Evolutionary conservation across 2,888 invertebrate genomes (phyloP).

Genomic region (Spodoptera exigua): DNA sequence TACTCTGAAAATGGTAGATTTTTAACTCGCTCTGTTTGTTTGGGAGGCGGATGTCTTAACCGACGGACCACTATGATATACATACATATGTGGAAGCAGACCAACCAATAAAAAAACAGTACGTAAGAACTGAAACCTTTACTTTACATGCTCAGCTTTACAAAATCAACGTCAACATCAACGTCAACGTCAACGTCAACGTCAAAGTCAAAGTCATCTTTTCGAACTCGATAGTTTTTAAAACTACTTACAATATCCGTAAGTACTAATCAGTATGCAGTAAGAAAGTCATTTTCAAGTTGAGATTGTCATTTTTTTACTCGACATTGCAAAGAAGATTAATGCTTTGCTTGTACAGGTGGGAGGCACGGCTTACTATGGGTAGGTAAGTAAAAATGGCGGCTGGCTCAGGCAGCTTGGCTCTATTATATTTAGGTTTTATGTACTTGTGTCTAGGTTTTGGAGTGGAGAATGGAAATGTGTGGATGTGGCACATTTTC

Average conservation of each 20-base stretch:
- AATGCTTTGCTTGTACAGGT: constrained; percentile 51
- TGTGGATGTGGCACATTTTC: neutral
- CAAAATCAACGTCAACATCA: no score
- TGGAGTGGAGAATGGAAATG: neutral
- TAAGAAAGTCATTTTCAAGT: constrained; percentile 34
- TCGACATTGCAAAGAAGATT: constrained; percentile 46
- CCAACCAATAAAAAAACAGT: no score
- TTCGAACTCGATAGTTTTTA: constrained; percentile 13
- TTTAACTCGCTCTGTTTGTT: no score
- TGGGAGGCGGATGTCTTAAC: no score
- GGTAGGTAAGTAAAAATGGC: constrained; percentile 36
- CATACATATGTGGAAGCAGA: no score
- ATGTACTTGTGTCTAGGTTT: constrained; percentile 22
- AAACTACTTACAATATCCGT: constrained; percentile 27
- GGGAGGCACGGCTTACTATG: constrained; percentile 47
- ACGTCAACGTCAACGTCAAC: no score
- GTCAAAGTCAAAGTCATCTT: no score
- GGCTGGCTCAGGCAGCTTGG: constrained; percentile 36
- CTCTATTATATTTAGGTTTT: constrained; percentile 30
- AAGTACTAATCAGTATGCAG: constrained; percentile 41
- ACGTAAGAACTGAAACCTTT: no score
- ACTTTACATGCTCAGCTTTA: no score
- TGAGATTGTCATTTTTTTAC: constrained; percentile 44
- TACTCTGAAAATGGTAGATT: no score
- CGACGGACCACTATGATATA: no score